A percentile compares a stretch with the other conserved stretches of the same genome.
Evolutionary conservation across 2,113 vertebrate species (phyloP).

Genomic region (Sander vitreus): DNA sequence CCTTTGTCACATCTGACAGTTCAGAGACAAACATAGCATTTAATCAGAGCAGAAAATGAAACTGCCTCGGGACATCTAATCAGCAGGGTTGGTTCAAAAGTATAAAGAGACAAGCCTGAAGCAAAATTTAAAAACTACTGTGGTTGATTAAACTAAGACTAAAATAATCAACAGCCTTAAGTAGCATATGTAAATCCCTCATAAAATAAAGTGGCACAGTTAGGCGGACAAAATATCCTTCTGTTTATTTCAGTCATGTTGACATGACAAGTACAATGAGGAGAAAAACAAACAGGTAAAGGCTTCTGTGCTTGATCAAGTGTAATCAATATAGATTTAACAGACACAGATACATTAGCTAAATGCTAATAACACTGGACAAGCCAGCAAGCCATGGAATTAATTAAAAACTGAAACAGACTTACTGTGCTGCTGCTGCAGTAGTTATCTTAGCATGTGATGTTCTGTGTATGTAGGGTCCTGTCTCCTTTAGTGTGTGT

Average conservation of each 20-base stretch:
- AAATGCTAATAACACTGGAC: constrained; percentile 58
- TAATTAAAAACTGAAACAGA: constrained; percentile 11
- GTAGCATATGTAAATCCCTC: neutral
- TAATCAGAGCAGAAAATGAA: neutral
- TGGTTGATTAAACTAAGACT: neutral
- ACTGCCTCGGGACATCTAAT: neutral
- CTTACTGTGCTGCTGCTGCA: constrained; percentile 54
- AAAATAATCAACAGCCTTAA: neutral
- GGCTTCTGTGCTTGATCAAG: neutral
- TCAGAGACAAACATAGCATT: neutral
- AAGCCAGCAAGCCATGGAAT: neutral
- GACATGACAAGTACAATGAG: neutral
- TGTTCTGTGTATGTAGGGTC: neutral
- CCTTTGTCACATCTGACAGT: neutral
- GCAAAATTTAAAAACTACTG: neutral
- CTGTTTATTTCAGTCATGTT: neutral
- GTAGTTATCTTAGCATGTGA: constrained; percentile 13
- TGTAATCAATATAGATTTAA: constrained; percentile 15
- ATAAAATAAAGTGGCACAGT: neutral
- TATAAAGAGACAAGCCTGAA: neutral
- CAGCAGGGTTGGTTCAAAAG: constrained; percentile 9
- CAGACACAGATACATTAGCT: constrained; percentile 28
- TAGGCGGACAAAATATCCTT: constrained; percentile 1
- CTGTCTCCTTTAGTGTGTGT: constrained; percentile 16
- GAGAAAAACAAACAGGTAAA: neutral